Percentiles rank a stretch among this genome's conserved stretches.
Evolutionary conservation across 1,140 invertebrate species (phyloP).

Genomic region (Drosophila malerkotliana): DNA sequence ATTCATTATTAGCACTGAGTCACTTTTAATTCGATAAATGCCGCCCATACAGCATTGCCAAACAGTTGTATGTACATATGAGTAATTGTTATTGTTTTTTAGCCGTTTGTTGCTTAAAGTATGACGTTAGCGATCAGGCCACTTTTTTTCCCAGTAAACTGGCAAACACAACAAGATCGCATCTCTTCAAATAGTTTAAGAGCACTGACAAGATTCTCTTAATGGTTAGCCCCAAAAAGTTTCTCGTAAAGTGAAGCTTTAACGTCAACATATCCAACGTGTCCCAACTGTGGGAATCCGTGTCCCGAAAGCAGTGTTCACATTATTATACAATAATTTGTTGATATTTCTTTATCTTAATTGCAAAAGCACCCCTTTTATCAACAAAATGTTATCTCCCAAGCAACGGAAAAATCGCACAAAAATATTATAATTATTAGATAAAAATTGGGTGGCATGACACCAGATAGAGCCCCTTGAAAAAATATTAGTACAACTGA

Average conservation of each 20-base stretch:
- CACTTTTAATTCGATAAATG: slow-evolving; percentile 9
- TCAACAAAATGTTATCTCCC: slow-evolving; percentile 41
- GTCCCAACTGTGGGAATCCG: slow-evolving; percentile 3
- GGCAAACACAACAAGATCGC: slow-evolving; percentile 8
- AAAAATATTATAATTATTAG: slow-evolving; percentile 55
- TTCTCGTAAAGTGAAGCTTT: slow-evolving; percentile 1
- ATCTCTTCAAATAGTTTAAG: slow-evolving; percentile 31
- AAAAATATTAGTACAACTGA: neutral
- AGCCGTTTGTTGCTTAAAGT: slow-evolving; percentile 13
- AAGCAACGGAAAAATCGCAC: slow-evolving; percentile 22
- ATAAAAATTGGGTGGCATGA: slow-evolving; percentile 26
- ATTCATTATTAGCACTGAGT: slow-evolving; percentile 42
- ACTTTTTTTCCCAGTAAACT: slow-evolving; percentile 58
- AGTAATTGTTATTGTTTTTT: slow-evolving; percentile 53
- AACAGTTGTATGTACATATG: slow-evolving; percentile 27
- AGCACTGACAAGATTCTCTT: slow-evolving; percentile 28
- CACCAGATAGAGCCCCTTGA: slow-evolving; percentile 1
- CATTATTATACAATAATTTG: slow-evolving; percentile 48
- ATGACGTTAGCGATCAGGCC: slow-evolving; percentile 74
- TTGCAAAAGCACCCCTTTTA: slow-evolving; percentile 24
- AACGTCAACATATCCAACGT: neutral
- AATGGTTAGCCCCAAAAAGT: neutral
- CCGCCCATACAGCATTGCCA: slow-evolving; percentile 11
- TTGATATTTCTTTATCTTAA: slow-evolving; percentile 49
- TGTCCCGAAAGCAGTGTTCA: slow-evolving; percentile 29